Evolutionary conservation across 2,797 vertebrate genomes (phyloP).

Genomic region (Tokudaia muenninki): DNA sequence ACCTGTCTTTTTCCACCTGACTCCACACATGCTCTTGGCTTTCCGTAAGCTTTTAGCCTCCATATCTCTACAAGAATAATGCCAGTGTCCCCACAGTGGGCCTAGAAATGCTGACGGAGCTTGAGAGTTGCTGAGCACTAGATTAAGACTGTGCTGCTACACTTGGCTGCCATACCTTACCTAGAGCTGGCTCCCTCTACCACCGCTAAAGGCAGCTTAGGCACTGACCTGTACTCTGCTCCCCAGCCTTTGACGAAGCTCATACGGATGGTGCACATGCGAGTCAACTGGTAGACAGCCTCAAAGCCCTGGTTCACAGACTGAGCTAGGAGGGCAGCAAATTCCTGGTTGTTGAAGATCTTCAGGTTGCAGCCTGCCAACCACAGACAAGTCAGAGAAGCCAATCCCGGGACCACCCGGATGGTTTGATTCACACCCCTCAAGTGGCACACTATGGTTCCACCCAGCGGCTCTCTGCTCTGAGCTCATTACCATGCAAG

Average conservation of each 20-base stretch:
- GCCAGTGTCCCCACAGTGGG: not conserved
- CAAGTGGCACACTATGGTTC: accelerated
- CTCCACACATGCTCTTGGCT: not conserved
- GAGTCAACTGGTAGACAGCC: conserved; percentile 97
- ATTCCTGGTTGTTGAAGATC: conserved; percentile 99
- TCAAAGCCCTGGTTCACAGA: conserved; percentile 99
- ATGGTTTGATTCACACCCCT: accelerated
- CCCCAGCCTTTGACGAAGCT: conserved; percentile 99
- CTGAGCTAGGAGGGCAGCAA: conserved; percentile 96
- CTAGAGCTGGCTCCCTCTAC: not conserved
- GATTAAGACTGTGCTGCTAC: accelerated
- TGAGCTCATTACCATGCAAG: accelerated
- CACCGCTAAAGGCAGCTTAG: not conserved
- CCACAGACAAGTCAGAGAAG: not conserved
- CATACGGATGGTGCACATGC: conserved; percentile 99
- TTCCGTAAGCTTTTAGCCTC: not conserved
- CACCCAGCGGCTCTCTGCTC: not conserved
- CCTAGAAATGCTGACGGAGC: not conserved
- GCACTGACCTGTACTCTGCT: conserved; percentile 96
- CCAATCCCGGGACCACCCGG: not conserved
- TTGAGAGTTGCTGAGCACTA: accelerated
- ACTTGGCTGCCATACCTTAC: accelerated
- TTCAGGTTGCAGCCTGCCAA: conserved; percentile 96
- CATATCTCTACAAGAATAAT: not conserved
- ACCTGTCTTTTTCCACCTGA: not conserved